Percentiles rank a stretch among this genome's conserved stretches.
These are phyloP conservation scores for Xiphophorus hellerii DNA, from an alignment of 2,113 vertebrate genomes.

Conservation along the genomic window DNA sequence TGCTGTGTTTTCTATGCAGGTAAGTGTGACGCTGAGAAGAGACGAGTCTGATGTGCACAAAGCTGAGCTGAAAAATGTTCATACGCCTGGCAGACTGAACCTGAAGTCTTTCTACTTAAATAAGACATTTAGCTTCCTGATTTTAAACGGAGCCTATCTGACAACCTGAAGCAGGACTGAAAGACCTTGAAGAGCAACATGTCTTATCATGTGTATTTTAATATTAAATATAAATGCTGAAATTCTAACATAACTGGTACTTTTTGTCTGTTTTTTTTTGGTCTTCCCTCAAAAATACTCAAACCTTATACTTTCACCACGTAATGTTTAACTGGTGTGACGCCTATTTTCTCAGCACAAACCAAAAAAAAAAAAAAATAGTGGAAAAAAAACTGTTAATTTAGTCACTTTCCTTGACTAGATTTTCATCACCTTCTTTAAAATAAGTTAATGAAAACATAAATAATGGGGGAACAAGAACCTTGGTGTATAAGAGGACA, in stretches of 20 bases:
- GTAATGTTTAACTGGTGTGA: background rate
- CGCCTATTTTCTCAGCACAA: background rate
- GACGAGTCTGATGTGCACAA: too few relatives aligned
- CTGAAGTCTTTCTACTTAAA: too few relatives aligned
- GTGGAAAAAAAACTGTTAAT: background rate
- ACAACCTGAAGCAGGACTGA: background rate
- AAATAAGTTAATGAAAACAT: background rate
- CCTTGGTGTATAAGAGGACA: background rate
- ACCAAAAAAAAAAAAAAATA: background rate
- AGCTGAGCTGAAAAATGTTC: too few relatives aligned
- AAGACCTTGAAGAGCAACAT: background rate
- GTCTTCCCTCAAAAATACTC: background rate
- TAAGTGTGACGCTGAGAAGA: too few relatives aligned
- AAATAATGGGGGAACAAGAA: background rate
- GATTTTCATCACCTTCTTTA: background rate
- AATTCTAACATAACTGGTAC: background rate
- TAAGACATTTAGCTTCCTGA: too few relatives aligned
- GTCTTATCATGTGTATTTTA: background rate
- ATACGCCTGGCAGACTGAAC: too few relatives aligned
- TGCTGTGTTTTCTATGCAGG: too few relatives aligned
- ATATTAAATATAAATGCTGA: background rate
- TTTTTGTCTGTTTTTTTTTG: too few relatives aligned
- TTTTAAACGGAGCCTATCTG: background rate
- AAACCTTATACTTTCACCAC: background rate
- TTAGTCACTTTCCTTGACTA: background rate